Conservation (phyloP, 2,797 vertebrate genomes). For the Takifugu rubripes region DNA sequence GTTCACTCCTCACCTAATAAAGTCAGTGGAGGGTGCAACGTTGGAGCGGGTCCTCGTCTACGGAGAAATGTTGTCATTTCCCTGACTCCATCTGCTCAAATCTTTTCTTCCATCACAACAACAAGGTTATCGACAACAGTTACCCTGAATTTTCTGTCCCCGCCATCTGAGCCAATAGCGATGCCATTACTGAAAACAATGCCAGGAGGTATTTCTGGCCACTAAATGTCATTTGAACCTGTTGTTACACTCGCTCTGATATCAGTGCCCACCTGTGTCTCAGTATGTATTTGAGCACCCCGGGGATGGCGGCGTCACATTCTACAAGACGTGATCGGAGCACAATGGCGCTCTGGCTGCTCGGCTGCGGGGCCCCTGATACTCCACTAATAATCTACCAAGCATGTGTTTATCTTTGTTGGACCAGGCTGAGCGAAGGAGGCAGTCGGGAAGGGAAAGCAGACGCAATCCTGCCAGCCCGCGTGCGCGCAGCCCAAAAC, state of each 20-base stretch:
- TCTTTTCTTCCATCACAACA: neutral
- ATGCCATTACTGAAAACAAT: constrained; percentile 56
- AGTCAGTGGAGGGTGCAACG: constrained; percentile 29
- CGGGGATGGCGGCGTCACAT: constrained; percentile 54
- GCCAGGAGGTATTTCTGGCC: constrained; percentile 49
- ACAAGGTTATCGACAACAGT: constrained; percentile 17
- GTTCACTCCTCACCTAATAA: constrained; percentile 42
- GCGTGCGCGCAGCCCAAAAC: constrained; percentile 62
- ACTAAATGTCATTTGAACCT: constrained; percentile 58
- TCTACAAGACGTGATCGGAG: constrained; percentile 56
- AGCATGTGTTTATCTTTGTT: constrained; percentile 79
- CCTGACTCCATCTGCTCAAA: neutral
- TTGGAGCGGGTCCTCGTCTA: constrained; percentile 47
- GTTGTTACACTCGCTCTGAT: constrained; percentile 50
- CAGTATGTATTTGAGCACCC: constrained; percentile 64
- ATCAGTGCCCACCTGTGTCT: constrained; percentile 71
- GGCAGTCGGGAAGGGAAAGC: constrained; percentile 53
- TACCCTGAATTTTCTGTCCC: neutral
- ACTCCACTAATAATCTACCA: constrained; percentile 75
- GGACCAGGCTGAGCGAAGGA: constrained; percentile 74
- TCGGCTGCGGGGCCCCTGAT: constrained; percentile 65
- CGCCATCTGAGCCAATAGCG: constrained; percentile 16
- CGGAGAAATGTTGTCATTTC: constrained; percentile 57
- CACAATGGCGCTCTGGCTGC: constrained; percentile 65
- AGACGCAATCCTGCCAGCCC: constrained; percentile 66